Percentiles rank a stretch among this genome's conserved stretches.
These are phyloP conservation scores for Takifugu ocellatus DNA, from an alignment of 2,797 vertebrate genomes.

Conservation along the genomic window DNA sequence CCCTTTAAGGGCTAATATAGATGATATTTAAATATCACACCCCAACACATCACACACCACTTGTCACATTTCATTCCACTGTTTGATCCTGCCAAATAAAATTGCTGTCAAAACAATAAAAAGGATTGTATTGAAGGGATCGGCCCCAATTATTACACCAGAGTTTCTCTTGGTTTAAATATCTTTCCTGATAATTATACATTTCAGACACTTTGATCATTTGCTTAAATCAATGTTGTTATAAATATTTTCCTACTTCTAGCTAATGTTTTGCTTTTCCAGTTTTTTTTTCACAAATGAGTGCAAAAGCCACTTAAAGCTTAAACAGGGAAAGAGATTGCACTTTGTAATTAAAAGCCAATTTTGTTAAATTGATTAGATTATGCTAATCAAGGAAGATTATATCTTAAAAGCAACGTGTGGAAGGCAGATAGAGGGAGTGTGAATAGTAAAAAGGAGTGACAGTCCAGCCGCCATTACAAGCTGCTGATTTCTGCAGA, in stretches of 20 bases:
- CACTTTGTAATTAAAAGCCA: constrained; percentile 77
- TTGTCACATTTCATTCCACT: constrained; percentile 2
- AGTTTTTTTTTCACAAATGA: constrained; percentile 22
- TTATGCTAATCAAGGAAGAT: constrained; percentile 77
- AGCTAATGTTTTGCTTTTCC: constrained; percentile 28
- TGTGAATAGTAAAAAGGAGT: constrained; percentile 64
- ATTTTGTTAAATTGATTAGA: constrained; percentile 77
- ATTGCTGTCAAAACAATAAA: constrained; percentile 7
- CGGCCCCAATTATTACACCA: neutral
- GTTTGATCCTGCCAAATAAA: constrained; percentile 8
- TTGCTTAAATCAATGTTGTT: constrained; percentile 2
- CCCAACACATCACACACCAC: neutral
- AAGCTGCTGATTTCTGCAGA: constrained; percentile 78
- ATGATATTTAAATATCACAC: constrained; percentile 1
- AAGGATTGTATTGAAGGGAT: neutral
- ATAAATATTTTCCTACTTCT: constrained; percentile 31
- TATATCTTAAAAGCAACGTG: constrained; percentile 68
- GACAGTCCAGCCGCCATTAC: constrained; percentile 82
- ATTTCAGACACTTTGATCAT: constrained; percentile 9
- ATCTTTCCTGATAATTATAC: constrained; percentile 5
- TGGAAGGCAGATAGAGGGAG: constrained; percentile 57
- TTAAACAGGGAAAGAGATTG: constrained; percentile 54
- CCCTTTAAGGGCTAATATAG: constrained; percentile 26
- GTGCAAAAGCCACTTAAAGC: constrained; percentile 37
- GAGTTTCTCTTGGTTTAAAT: neutral